Evolutionary conservation across 2,113 vertebrate genomes (phyloP), one percentile per base, ranked within the genome.

Genomic region (Poeciliopsis retropinna): DNA sequence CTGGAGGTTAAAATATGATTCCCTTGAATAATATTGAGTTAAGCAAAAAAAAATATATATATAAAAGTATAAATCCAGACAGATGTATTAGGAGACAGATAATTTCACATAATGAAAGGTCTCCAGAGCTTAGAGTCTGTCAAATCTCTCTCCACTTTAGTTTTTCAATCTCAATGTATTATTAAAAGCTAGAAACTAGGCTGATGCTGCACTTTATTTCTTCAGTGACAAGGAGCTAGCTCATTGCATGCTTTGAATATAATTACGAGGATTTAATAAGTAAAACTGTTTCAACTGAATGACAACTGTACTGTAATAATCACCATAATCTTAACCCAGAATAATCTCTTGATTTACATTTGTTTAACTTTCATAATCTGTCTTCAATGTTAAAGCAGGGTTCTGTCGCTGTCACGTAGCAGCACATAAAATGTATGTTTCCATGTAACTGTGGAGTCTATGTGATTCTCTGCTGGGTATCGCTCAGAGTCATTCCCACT

Each of bases 401-500:
- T 65, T 74, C 32, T 32, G 64, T 78, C 54, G n/a, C 47, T 66
- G 51, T 10, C 64, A 19, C 32, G 32, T 29, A 22, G 37, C 28
- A 19, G 78, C 64, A 78, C 32, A 9, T 27, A 57, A 66, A 68
- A 60, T 44, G n/a, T 0, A 14, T 60, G 28, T 68, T 54, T 84
- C 90, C 91, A 88, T 91, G 79, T 51, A 66, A 15, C 39, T 81
- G 80, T 61, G 15, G 57, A 72, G 78, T 67, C 60, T 60, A 7
- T 84, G 76, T 71, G 60, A 78, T 84, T 34, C 69, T 76, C 82
- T 84, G 41, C 75, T 70, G 64, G 37, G 47, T 44, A 80, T 27
- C 41, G 65, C 70, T 47, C 83, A 32, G 14, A 87, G 70, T 88
- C 84, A 79, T 80, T 82, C 79, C 41, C 37, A 85, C 87, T 87